Evolutionary conservation across 2,888 invertebrate species (phyloP).

Genomic region (Drosophila sordidapex): DNA sequence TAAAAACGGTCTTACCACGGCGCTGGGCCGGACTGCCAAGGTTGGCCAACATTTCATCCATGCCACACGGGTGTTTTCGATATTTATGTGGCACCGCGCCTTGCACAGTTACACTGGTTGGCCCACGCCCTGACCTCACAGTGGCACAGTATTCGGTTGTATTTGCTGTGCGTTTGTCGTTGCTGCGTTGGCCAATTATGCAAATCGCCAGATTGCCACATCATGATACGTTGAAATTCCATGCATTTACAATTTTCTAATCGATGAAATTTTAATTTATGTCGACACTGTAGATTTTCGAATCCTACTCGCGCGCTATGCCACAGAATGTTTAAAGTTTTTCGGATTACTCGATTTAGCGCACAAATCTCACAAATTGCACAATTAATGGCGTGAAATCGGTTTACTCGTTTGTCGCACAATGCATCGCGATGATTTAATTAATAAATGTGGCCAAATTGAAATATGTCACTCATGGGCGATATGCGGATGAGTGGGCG

Average conservation of each 20-base stretch:
- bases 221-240: constrained; percentile 78
- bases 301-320: neutral
- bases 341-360: neutral
- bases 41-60: constrained; percentile 21
- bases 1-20: constrained; percentile 49
- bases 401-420: constrained; percentile 11
- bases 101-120: constrained; percentile 9
- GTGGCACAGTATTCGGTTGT: constrained; percentile 12
- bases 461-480: constrained; percentile 62
- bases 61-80: constrained; percentile 32
- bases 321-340: constrained; percentile 20
- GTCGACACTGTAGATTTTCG: constrained; percentile 50
- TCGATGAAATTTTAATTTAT: constrained; percentile 84
- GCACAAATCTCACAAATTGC: neutral
- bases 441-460: constrained; percentile 52
- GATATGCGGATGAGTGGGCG: constrained; percentile 13
- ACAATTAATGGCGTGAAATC: constrained; percentile 7
- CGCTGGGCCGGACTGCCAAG: constrained; percentile 18
- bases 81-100: constrained; percentile 61
- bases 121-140: constrained; percentile 9
- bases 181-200: constrained; percentile 75
- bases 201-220: constrained; percentile 81
- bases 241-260: constrained; percentile 84
- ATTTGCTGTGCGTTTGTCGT: constrained; percentile 65
- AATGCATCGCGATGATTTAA: constrained; percentile 47